Base-by-base conservation (phyloP, 2,113 vertebrate species). In the Mustela nigripes region DNA sequence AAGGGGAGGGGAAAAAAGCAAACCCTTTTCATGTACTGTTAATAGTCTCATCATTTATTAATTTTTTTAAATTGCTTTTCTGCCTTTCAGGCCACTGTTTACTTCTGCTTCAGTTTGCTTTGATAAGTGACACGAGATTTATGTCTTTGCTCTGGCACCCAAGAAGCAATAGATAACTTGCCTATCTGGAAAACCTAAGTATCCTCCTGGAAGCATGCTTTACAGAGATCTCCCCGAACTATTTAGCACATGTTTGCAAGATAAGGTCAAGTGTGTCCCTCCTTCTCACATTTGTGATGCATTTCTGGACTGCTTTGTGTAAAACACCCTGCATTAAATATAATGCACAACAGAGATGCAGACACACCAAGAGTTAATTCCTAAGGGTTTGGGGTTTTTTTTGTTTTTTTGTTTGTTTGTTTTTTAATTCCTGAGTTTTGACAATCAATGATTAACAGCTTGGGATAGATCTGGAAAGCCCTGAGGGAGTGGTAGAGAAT, bases 31-130 rank as follows among this genome's bases (percentile, higher is more conserved):
- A 3, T 97, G 91, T 94, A 65, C 81, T 91, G 85, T 97, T 98
- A 97, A 97, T 97, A 94, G 97, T 93, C 94, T 98, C 96, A 98
- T 98, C 95, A 95, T 73, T 97, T 90, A 97, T 96, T 94, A 45
- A 7, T 31, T 96, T 96, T 97, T 83, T 94, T 5, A 67, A 97
- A 97, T 97, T 97, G 91, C 85, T 95, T 95, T 97, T 96, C 62
- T 91, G 31, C 94, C 48, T 95, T 96, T 85, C 16, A 81, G 85
- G 81, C 87, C 65, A 95, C 83, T 97, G 92, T 97, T 95, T 83
- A 97, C 53, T 62, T 28, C 50, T 85, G 22, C 79, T 84, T 97
- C 53, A n/a, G 33, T 93, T 28, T 94, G 39, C 93, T 94, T 97
- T 98, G 36, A 67, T 39, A 80, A 80, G 39, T 87, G 97, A 31